phyloP scores from a whole-genome alignment of 2,888 invertebrate genomes.

The Formica aserva region DNA sequence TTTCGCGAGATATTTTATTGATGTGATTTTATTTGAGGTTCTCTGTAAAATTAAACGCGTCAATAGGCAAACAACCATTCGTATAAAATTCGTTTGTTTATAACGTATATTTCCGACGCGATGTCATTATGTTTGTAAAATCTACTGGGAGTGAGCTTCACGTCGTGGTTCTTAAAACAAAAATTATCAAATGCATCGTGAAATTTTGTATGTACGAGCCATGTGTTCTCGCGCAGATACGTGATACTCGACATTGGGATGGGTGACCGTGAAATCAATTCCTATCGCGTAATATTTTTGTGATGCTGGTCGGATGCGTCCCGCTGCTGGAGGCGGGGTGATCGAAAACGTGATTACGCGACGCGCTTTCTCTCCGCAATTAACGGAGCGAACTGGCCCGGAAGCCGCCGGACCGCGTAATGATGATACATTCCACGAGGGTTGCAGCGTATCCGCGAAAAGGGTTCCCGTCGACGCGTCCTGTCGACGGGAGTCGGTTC shows the following conservation, averaged over 20 bases:
- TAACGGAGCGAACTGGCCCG: conserved; percentile 75
- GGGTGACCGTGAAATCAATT: conserved; percentile 66
- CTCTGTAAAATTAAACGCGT: conserved; percentile 18
- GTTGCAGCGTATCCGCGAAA: conserved; percentile 59
- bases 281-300: conserved; percentile 70
- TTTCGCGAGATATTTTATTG: not conserved
- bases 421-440: conserved; percentile 79
- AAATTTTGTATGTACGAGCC: conserved; percentile 56
- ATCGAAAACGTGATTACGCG: conserved; percentile 75
- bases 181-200: conserved; percentile 56
- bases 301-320: conserved; percentile 65
- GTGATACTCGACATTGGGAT: conserved; percentile 59
- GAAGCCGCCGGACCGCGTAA: conserved; percentile 77
- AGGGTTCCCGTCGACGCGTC: conserved; percentile 57
- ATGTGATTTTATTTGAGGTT: not conserved
- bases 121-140: not conserved
- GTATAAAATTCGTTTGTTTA: conserved; percentile 9
- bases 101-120: not conserved
- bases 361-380: conserved; percentile 78
- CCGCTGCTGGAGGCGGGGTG: conserved; percentile 32
- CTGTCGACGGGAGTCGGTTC: conserved; percentile 69
- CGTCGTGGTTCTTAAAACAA: conserved; percentile 29
- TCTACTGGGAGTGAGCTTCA: not conserved
- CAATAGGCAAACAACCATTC: conserved; percentile 7
- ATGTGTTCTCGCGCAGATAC: conserved; percentile 58